A percentile compares a stretch with the other conserved stretches of the same genome.
These are phyloP conservation scores for Rhingia campestris DNA, from an alignment of 2,888 invertebrate genomes.

Conservation along the genomic window DNA sequence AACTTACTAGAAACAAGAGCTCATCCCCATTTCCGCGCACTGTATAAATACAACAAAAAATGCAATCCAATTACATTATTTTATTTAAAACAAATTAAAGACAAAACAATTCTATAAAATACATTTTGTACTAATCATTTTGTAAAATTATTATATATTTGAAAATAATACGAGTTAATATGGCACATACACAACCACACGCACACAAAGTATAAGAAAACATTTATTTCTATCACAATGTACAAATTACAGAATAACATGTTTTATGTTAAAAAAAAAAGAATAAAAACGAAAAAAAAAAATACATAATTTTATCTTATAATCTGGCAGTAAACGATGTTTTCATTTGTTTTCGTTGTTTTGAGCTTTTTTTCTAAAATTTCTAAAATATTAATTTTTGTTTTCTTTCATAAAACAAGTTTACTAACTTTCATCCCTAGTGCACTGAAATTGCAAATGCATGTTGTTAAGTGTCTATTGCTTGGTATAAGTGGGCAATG, in stretches of 20 bases:
- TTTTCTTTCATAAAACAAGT: conserved; percentile 4
- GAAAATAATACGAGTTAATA: conserved; percentile 19
- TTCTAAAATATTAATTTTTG: conserved; percentile 1
- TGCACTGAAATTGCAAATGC: conserved; percentile 50
- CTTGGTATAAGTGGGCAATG: conserved; percentile 57
- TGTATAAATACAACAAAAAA: conserved; percentile 43
- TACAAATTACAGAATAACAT: conserved; percentile 59
- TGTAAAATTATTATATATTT: conserved; percentile 47
- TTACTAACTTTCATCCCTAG: conserved; percentile 51
- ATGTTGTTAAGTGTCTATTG: conserved; percentile 47
- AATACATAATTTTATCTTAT: conserved; percentile 40
- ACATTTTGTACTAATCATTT: conserved; percentile 58
- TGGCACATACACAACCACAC: conserved; percentile 24
- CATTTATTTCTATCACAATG: conserved; percentile 58
- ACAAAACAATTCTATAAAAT: conserved; percentile 10
- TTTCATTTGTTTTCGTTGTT: conserved; percentile 47
- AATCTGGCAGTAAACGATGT: conserved; percentile 57
- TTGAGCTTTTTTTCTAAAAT: conserved; percentile 16
- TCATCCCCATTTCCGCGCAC: conserved; percentile 70
- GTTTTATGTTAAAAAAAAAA: conserved; percentile 58
- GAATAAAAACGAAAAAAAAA: conserved; percentile 47
- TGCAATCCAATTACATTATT: conserved; percentile 32
- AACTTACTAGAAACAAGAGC: conserved; percentile 33
- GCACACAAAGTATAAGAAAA: conserved; percentile 14
- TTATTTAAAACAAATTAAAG: conserved; percentile 33